These are phyloP conservation scores for Amblyornis subalaris DNA, from an alignment of 2,113 vertebrate species.

Conservation along the genomic window DNA sequence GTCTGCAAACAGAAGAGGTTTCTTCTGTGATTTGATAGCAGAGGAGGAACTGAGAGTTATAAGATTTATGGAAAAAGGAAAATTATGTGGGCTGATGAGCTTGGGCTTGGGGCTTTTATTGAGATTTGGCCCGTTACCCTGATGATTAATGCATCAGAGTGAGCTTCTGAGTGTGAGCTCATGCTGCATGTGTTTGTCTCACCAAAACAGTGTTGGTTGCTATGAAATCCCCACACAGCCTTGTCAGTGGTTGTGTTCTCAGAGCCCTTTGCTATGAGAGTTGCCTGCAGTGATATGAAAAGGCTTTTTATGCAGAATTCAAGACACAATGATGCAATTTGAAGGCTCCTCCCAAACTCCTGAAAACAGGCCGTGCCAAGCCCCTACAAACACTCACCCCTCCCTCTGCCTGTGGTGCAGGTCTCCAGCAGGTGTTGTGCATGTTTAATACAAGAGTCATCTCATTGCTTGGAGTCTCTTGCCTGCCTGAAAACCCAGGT, in stretches of 20 bases:
- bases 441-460: rapidly evolving
- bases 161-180: slow-evolving; percentile 39
- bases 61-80: slow-evolving; percentile 36
- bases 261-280: background rate
- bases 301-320: slow-evolving; percentile 17
- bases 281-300: slow-evolving; percentile 14
- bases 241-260: slow-evolving; percentile 14
- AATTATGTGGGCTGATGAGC: slow-evolving; percentile 38
- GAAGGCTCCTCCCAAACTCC: background rate
- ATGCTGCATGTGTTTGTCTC: slow-evolving; percentile 35
- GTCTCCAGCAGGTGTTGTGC: background rate
- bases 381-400: background rate
- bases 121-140: background rate
- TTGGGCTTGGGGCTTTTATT: slow-evolving; percentile 3
- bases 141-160: slow-evolving; percentile 50
- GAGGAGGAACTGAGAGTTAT: background rate
- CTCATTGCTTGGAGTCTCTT: background rate
- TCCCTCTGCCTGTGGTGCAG: rapidly evolving
- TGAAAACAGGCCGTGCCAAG: background rate
- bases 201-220: slow-evolving; percentile 59
- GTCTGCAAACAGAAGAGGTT: background rate
- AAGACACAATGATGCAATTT: background rate
- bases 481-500: background rate
- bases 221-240: slow-evolving; percentile 53
- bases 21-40: slow-evolving; percentile 6